These are phyloP conservation scores for Temnopleurus reevesii DNA, from an alignment of 53 echinoderm and acorn worm genomes.

Conservation along the genomic window DNA sequence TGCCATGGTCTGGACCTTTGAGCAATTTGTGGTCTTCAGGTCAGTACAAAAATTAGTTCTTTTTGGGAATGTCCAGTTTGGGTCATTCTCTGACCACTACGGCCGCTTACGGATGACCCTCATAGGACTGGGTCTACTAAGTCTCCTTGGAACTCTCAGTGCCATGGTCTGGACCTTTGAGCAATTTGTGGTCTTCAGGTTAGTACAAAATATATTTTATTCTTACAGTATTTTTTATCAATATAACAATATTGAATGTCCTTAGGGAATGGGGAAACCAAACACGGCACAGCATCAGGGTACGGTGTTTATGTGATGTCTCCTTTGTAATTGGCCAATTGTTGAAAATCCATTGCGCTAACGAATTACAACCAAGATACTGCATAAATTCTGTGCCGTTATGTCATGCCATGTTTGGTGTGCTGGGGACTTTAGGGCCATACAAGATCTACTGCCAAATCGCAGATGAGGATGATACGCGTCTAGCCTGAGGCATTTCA, in stretches of 20 bases:
- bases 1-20: constrained; percentile 59
- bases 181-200: constrained; percentile 71
- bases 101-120: constrained; percentile 78
- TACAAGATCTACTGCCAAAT: too few relatives aligned
- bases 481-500: too few relatives aligned
- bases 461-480: too few relatives aligned
- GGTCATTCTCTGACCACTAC: constrained; percentile 70
- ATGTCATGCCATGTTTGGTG: constrained; percentile 26
- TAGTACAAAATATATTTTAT: too few relatives aligned
- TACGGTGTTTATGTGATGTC: too few relatives aligned
- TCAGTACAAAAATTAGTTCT: constrained; percentile 73
- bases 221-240: too few relatives aligned
- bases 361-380: too few relatives aligned
- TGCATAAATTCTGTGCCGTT: constrained; percentile 55
- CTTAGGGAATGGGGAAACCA: constrained; percentile 61
- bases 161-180: constrained; percentile 60
- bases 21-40: constrained; percentile 69
- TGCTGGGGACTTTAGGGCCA: constrained; percentile 56
- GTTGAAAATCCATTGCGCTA: too few relatives aligned
- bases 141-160: constrained; percentile 66
- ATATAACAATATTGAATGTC: too few relatives aligned
- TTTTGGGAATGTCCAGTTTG: constrained; percentile 72
- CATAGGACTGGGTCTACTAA: constrained; percentile 60
- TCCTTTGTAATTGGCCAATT: too few relatives aligned
- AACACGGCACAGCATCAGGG: too few relatives aligned